These are phyloP conservation scores for Hylomyscus alleni DNA, from an alignment of 2,797 vertebrate genomes.

Conservation along the genomic window DNA sequence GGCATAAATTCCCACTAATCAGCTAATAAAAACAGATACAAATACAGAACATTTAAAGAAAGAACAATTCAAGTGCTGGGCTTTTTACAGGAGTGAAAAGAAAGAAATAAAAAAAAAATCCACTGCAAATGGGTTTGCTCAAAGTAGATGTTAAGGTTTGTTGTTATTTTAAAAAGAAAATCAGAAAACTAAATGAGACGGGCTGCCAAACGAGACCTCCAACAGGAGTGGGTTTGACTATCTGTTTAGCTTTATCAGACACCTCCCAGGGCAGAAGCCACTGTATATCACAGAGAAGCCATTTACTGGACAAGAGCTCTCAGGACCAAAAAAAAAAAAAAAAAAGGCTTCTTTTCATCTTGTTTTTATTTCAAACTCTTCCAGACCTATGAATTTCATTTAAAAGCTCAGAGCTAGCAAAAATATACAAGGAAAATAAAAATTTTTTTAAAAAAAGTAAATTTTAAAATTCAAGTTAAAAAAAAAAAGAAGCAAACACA, in stretches of 20 bases:
- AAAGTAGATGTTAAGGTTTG: conserved; percentile 86
- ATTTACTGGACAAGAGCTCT: conserved; percentile 89
- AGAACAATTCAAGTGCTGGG: conserved; percentile 98
- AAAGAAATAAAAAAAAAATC: conserved; percentile 80
- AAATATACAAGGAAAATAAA: conserved; percentile 96
- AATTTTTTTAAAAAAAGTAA: conserved; percentile 89
- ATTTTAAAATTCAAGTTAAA: conserved; percentile 95
- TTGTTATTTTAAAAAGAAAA: conserved; percentile 22
- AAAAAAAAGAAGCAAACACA: conserved; percentile 89
- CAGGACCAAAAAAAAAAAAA: conserved; percentile 83
- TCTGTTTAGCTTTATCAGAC: conserved; percentile 92
- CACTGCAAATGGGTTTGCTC: conserved; percentile 87
- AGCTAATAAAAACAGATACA: conserved; percentile 99
- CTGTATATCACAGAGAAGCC: conserved; percentile 93
- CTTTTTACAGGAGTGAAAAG: conserved; percentile 94
- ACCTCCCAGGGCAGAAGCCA: conserved; percentile 93
- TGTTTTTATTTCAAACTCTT: conserved; percentile 85
- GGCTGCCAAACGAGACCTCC: conserved; percentile 90
- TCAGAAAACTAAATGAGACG: conserved; percentile 81
- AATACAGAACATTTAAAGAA: conserved; percentile 95
- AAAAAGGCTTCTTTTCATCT: conserved; percentile 77
- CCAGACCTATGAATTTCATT: conserved; percentile 86
- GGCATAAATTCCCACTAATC: conserved; percentile 98
- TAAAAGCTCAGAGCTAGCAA: conserved; percentile 92
- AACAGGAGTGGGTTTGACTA: conserved; percentile 87